phyloP scores from a whole-genome alignment of 37 sponge, comb jelly and placozoan species.

The Oscarella lobularis region DNA sequence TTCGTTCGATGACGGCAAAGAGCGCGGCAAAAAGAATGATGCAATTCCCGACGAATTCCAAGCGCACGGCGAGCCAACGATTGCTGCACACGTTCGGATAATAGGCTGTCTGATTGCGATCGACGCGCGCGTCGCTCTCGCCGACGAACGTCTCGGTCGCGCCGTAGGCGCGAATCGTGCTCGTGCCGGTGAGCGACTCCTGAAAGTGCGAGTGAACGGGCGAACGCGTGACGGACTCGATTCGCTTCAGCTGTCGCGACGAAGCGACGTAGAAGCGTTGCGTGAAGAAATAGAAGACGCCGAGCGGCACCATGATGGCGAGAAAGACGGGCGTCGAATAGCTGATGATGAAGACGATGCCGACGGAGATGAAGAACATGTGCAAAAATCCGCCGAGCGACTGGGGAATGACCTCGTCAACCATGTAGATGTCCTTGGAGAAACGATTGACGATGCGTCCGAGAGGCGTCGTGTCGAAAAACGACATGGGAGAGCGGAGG shows the following conservation, averaged over 20 bases:
- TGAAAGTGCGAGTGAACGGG: conserved; percentile 98
- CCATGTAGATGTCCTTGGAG: conserved; percentile 76
- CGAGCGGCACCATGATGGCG: conserved; percentile 26
- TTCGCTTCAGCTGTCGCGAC: conserved; percentile 89
- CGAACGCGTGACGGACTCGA: conserved; percentile 86
- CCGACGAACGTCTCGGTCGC: conserved; percentile 49
- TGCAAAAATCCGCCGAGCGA: conserved; percentile 39
- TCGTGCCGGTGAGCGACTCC: conserved; percentile 74
- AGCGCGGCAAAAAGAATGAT: conserved; percentile 71
- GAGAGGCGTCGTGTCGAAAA: conserved; percentile 91
- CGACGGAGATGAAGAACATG: conserved; percentile 25
- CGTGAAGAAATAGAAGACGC: conserved; percentile 18
- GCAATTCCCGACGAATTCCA: conserved; percentile 71
- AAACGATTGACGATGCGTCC: conserved; percentile 89
- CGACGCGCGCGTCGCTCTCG: conserved; percentile 70
- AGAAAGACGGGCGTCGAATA: conserved; percentile 45
- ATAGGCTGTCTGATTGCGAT: conserved; percentile 87
- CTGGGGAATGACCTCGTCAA: conserved; percentile 69
- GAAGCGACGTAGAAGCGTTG: conserved; percentile 85
- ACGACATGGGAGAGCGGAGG: conserved; percentile 71
- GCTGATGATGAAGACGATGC: conserved; percentile 48
- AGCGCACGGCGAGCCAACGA: too few species aligned
- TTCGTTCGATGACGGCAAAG: conserved; percentile 66
- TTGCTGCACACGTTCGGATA: conserved; percentile 80
- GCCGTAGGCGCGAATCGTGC: conserved; percentile 85